Evolutionary conservation across 2,888 invertebrate genomes (phyloP).

Genomic region (Trachelus troglodyta): DNA sequence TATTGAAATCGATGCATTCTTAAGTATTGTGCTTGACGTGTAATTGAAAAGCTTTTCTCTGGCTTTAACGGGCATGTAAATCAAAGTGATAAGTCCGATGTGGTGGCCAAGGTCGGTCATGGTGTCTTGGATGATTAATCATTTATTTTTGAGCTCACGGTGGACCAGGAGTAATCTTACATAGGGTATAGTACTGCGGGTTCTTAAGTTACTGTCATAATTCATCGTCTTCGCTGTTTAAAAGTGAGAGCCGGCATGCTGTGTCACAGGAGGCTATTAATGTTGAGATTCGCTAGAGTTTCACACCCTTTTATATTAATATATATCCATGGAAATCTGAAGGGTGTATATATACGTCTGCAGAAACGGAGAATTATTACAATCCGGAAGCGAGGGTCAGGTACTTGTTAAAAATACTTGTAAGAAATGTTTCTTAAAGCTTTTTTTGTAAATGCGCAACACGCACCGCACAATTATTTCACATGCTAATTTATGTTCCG

Average conservation of each 20-base stretch:
- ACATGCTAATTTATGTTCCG: background rate
- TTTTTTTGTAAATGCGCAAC: background rate
- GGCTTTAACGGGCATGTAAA: conserved; percentile 46
- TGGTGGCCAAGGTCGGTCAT: conserved; percentile 30
- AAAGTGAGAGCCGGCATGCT: background rate
- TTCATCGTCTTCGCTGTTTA: background rate
- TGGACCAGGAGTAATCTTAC: background rate
- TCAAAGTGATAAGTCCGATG: conserved; percentile 47
- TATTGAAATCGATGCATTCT: conserved; percentile 27
- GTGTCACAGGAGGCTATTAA: background rate
- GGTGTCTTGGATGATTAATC: conserved; percentile 18
- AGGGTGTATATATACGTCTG: background rate
- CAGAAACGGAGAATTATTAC: background rate
- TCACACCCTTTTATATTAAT: background rate
- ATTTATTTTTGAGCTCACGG: conserved; percentile 33
- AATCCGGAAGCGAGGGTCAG: background rate
- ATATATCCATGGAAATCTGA: background rate
- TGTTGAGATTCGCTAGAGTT: background rate
- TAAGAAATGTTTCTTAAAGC: background rate
- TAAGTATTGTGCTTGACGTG: conserved; percentile 25
- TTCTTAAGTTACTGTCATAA: background rate
- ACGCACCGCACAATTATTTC: background rate
- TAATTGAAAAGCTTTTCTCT: conserved; percentile 31
- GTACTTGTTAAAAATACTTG: background rate
- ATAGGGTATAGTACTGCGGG: background rate